Conservation (phyloP, 37 sponge, comb jelly and placozoan genomes). For the Agelas oroides region DNA sequence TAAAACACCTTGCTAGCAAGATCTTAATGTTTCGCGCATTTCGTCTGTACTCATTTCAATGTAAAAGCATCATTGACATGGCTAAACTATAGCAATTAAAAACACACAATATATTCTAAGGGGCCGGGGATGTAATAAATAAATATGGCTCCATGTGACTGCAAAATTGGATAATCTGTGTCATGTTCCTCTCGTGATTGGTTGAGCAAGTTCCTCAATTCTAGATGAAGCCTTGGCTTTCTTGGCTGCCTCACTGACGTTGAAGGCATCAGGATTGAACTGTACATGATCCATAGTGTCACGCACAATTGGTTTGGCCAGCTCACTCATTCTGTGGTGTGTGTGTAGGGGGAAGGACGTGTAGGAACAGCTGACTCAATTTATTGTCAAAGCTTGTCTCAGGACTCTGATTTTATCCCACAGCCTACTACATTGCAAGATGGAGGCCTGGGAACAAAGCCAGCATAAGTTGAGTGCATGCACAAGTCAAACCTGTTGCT, state of each 20-base stretch:
- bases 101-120: not conserved
- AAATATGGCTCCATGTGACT: not conserved
- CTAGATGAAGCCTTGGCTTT: slow-evolving; percentile 84
- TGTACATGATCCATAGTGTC: slow-evolving; percentile 98
- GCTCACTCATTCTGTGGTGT: slow-evolving; percentile 73
- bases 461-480: too few species aligned
- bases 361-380: too few species aligned
- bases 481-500: slow-evolving; percentile 52
- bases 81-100: not conserved
- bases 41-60: not conserved
- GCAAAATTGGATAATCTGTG: too few species aligned
- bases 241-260: slow-evolving; percentile 85
- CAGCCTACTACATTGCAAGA: too few species aligned
- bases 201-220: slow-evolving; percentile 91
- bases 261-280: slow-evolving; percentile 96
- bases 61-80: not conserved
- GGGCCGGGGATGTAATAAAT: not conserved
- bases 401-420: too few species aligned
- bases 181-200: slow-evolving; percentile 58
- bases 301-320: slow-evolving; percentile 87
- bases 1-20: slow-evolving; percentile 6
- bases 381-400: too few species aligned
- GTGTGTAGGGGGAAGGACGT: slow-evolving; percentile 1
- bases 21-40: not conserved
- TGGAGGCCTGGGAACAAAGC: too few species aligned